These are phyloP conservation scores for Oreonectes daqikongensis DNA, from an alignment of 2,797 vertebrate species.

Conservation along the genomic window DNA sequence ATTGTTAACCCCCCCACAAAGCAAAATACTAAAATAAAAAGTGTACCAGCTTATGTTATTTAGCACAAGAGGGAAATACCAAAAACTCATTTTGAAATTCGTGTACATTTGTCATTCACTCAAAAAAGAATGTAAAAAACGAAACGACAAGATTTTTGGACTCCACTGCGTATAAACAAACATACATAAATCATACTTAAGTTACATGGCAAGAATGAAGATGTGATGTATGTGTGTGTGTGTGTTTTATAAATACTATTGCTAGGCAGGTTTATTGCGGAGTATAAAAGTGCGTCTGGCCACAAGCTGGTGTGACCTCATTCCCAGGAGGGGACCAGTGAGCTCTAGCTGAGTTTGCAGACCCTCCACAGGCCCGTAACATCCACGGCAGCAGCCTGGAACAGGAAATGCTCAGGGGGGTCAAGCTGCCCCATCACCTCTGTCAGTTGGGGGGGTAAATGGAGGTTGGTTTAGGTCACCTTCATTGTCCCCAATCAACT, in stretches of 20 bases:
- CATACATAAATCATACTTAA: neutral
- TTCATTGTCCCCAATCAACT: constrained; percentile 60
- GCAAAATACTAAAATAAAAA: no score
- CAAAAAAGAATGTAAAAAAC: no score
- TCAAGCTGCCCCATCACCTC: constrained; percentile 1
- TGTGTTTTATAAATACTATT: neutral
- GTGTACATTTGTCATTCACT: no score
- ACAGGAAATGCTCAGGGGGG: constrained; percentile 18
- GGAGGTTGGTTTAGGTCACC: constrained; percentile 63
- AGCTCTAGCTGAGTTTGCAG: constrained; percentile 9
- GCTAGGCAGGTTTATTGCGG: constrained; percentile 22
- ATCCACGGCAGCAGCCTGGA: constrained; percentile 7
- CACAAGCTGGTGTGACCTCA: neutral
- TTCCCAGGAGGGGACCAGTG: constrained; percentile 11
- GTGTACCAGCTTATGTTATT: no score
- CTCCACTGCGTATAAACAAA: neutral
- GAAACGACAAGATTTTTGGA: neutral
- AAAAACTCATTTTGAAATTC: neutral
- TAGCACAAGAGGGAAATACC: neutral
- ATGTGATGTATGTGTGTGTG: neutral
- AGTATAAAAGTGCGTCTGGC: constrained; percentile 28
- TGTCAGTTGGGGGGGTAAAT: constrained; percentile 32
- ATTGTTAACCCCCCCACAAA: no score
- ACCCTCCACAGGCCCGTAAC: constrained; percentile 16
- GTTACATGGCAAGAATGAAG: neutral